Evolutionary conservation across 2,113 vertebrate species (phyloP).

Genomic region (Verasper variegatus): DNA sequence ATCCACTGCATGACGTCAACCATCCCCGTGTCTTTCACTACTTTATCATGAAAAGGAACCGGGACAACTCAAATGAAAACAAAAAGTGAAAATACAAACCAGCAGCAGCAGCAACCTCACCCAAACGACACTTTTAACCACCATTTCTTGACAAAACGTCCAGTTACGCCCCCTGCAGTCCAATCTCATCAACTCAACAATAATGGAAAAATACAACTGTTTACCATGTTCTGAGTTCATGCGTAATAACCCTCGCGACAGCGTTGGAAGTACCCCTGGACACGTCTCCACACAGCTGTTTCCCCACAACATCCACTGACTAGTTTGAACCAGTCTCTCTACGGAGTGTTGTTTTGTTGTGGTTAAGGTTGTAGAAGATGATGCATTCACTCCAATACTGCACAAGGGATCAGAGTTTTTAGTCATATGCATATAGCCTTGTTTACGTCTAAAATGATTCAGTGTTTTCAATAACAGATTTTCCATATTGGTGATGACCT

Average conservation of each 20-base stretch:
- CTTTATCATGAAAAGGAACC: background rate
- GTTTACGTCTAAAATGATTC: background rate
- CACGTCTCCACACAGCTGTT: conserved; percentile 28
- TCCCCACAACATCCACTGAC: conserved; percentile 25
- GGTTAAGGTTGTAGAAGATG: conserved; percentile 10
- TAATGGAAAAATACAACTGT: conserved; percentile 48
- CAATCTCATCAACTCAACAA: background rate
- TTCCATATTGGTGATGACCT: background rate
- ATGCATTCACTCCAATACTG: conserved; percentile 30
- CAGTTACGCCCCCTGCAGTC: conserved; percentile 47
- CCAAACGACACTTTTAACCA: background rate
- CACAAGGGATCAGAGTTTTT: conserved; percentile 37
- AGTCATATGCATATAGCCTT: background rate
- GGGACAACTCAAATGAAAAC: background rate
- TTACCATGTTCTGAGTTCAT: conserved; percentile 32
- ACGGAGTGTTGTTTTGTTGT: conserved; percentile 7
- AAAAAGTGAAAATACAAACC: conserved; percentile 12
- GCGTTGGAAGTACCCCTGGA: conserved; percentile 7
- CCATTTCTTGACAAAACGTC: conserved; percentile 20
- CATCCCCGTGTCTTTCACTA: background rate
- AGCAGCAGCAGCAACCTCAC: background rate
- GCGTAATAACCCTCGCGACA: conserved; percentile 28
- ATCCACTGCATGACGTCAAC: too few relatives aligned
- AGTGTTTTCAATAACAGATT: background rate
- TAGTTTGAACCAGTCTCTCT: conserved; percentile 12